Evolutionary conservation across 2,797 vertebrate genomes (phyloP).

Genomic region (Pseudochromis fuscus): DNA sequence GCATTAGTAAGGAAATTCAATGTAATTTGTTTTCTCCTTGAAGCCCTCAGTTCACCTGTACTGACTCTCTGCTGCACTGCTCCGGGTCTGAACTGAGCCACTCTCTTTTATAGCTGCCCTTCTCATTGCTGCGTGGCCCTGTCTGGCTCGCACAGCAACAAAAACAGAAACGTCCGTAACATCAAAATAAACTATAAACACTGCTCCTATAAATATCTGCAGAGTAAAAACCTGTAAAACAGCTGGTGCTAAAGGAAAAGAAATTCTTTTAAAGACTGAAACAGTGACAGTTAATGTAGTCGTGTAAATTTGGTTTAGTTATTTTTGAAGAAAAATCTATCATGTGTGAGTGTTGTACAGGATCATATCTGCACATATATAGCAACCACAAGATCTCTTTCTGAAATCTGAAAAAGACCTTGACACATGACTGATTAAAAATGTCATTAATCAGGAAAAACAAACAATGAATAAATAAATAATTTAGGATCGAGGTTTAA

Average conservation of each 20-base stretch:
- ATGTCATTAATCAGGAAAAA: no score
- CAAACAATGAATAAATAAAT: no score
- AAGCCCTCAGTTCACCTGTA: constrained; percentile 16
- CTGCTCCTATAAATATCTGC: constrained; percentile 1
- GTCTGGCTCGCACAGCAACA: constrained; percentile 4
- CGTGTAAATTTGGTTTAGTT: neutral
- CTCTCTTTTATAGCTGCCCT: neutral
- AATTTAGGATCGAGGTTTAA: no score
- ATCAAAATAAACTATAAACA: neutral
- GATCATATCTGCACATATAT: no score
- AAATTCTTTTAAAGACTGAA: constrained; percentile 5
- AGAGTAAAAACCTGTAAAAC: neutral
- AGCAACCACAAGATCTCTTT: no score
- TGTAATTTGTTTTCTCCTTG: constrained; percentile 55
- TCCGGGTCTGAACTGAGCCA: constrained; percentile 15
- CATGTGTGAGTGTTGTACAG: no score
- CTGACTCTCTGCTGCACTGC: constrained; percentile 24
- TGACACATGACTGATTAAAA: no score
- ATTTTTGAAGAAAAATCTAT: neutral
- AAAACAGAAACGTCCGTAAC: neutral
- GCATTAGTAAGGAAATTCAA: constrained; percentile 45
- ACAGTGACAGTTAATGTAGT: neutral
- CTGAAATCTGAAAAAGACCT: no score
- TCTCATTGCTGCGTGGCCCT: constrained; percentile 8
- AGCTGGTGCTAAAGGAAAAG: neutral